These are phyloP conservation scores for Ischnura elegans DNA, from an alignment of 2,888 invertebrate genomes.

Conservation along the genomic window DNA sequence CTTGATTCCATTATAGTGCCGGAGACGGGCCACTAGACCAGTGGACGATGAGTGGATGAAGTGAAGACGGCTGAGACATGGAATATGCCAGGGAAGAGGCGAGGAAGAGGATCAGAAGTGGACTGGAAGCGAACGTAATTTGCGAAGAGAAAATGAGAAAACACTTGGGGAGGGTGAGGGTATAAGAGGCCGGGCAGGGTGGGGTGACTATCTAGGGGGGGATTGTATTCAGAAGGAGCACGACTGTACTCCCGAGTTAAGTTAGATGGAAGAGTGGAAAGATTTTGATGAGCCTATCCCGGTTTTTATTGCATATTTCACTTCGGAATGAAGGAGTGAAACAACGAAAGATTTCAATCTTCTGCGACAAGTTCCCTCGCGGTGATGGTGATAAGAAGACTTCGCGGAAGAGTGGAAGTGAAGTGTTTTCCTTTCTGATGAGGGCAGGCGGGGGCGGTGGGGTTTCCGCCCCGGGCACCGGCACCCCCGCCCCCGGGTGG, in stretches of 20 bases:
- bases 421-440: slow-evolving; percentile 41
- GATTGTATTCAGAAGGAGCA: neutral
- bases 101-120: too few relatives aligned
- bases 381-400: neutral
- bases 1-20: too few relatives aligned
- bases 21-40: too few relatives aligned
- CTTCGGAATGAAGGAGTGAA: slow-evolving; percentile 32
- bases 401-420: neutral
- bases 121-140: neutral
- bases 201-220: too few relatives aligned
- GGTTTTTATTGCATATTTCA: slow-evolving; percentile 24
- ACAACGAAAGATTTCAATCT: slow-evolving; percentile 49
- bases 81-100: too few relatives aligned
- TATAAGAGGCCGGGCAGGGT: neutral
- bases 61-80: too few relatives aligned
- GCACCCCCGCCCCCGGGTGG: too few relatives aligned
- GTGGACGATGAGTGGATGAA: too few relatives aligned
- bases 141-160: neutral
- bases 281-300: slow-evolving; percentile 18
- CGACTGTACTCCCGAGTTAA: neutral
- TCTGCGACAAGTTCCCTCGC: slow-evolving; percentile 21
- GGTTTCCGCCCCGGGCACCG: too few relatives aligned
- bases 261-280: neutral
- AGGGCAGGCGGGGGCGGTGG: neutral
- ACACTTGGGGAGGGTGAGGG: neutral